Evolutionary conservation across 2,113 vertebrate genomes (phyloP).

Genomic region (Antennarius striatus): DNA sequence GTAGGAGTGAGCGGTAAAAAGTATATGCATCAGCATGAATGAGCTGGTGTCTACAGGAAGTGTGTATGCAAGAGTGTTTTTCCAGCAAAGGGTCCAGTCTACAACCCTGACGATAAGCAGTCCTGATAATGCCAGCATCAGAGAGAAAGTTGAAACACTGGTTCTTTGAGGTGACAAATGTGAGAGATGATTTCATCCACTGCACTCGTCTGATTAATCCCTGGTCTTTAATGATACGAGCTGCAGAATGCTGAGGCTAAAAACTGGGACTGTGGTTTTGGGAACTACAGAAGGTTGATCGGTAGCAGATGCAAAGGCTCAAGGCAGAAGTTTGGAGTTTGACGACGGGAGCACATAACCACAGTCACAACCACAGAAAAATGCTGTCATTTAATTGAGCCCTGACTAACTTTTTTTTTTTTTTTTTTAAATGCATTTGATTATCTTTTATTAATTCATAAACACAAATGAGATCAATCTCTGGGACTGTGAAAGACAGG

Average conservation of each 20-base stretch:
- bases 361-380: not conserved
- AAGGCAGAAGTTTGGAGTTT: constrained; percentile 23
- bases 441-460: constrained; percentile 1
- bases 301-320: constrained; percentile 55
- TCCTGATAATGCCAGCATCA: constrained; percentile 55
- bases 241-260: constrained; percentile 21
- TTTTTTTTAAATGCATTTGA: too few relatives aligned
- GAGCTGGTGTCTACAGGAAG: constrained; percentile 11
- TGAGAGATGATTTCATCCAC: constrained; percentile 46
- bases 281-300: constrained; percentile 38
- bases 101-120: constrained; percentile 61
- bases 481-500: not conserved
- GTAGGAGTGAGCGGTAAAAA: not conserved
- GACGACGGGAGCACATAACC: not conserved
- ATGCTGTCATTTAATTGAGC: not conserved
- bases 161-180: constrained; percentile 43
- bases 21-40: not conserved
- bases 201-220: constrained; percentile 58
- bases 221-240: constrained; percentile 53
- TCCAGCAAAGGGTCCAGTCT: constrained; percentile 53
- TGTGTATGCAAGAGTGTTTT: constrained; percentile 2
- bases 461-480: not conserved
- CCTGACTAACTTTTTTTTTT: too few relatives aligned
- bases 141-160: constrained; percentile 41
- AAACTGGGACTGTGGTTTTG: constrained; percentile 42